Evolutionary conservation across 2,113 vertebrate genomes (phyloP), one percentile per base, ranked within the genome.

Genomic region (Pollachius pollachius): DNA sequence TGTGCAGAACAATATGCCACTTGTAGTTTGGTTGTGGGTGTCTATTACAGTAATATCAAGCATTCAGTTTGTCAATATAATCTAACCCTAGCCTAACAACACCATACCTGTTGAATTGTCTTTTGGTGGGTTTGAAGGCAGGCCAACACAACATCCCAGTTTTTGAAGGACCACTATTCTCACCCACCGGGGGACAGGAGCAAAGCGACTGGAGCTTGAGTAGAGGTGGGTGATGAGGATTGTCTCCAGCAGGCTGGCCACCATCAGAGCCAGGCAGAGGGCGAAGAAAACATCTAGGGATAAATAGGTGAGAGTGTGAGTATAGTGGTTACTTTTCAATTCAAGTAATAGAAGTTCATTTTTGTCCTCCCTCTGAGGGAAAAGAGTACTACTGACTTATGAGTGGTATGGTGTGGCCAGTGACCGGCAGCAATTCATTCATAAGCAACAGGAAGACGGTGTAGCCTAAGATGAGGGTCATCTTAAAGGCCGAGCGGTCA

Each of bases 381-480:
- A 48, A 48, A 13, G 41, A 13, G 41, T 48, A 48, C 12, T 12
- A 65, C 72, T 67, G 52, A 83, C 80, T 84, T 65, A 86, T 77
- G 2, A 84, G 66, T 0, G 81, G 72, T 17, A 69, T 75, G 67
- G 64, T 75, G 65, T 74, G 63, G 54, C 76, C 79, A 1, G 76
- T 88, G 48, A 70, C 17, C 0, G 90, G 88, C 18, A 90, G 72
- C 58, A 90, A 23, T 58, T 87, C 62, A 7, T 87, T 90, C 82
- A 87, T 86, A 21, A 84, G 81, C 71, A 89, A 78, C 68, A 90
- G 70, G 70, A 91, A 91, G 41, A 90, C 69, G 0, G 81, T 88
- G 80, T 89, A 89, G 62, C 88, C 90, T 72, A 91, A 64, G 21
- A 91, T 86, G 5, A 91, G 76, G 0, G 84, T 89, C 71, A 88